Percentiles rank a stretch among this genome's conserved stretches.
These are phyloP conservation scores for Ormyrus labotus DNA, from an alignment of 2,888 invertebrate genomes.

Conservation along the genomic window DNA sequence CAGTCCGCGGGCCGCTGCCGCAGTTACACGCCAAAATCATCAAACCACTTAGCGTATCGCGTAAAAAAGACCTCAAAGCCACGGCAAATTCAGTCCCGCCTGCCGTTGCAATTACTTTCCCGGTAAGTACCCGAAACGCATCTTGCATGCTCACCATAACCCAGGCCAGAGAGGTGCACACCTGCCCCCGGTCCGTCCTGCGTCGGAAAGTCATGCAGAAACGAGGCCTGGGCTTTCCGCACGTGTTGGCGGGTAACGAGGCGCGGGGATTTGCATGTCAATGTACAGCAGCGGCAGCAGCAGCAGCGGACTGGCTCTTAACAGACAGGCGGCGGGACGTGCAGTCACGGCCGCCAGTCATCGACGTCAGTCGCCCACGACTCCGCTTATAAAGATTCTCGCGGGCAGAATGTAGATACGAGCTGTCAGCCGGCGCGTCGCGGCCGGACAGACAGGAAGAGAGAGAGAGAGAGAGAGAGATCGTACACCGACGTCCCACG, in stretches of 20 bases:
- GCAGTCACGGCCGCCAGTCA: conserved; percentile 68
- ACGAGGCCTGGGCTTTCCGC: conserved; percentile 22
- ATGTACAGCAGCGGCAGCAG: background rate
- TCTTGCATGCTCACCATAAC: too few relatives aligned
- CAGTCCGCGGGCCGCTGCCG: too few relatives aligned
- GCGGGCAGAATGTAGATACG: conserved; percentile 67
- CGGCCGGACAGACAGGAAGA: conserved; percentile 61
- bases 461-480: conserved; percentile 37
- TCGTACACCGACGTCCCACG: background rate
- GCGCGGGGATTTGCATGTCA: conserved; percentile 39
- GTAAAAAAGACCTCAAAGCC: too few relatives aligned
- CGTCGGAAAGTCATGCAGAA: conserved; percentile 2
- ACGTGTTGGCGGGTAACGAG: conserved; percentile 44
- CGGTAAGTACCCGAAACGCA: too few relatives aligned
- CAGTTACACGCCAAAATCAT: too few relatives aligned
- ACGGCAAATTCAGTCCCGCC: too few relatives aligned
- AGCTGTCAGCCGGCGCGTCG: conserved; percentile 67
- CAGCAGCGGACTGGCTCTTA: background rate
- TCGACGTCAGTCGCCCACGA: conserved; percentile 69
- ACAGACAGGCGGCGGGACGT: conserved; percentile 47
- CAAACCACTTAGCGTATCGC: too few relatives aligned
- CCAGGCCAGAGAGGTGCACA: too few relatives aligned
- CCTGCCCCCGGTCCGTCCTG: too few relatives aligned
- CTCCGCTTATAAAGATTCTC: conserved; percentile 67
- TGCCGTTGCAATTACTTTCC: too few relatives aligned